Conservation (phyloP, 2,888 invertebrate genomes). For the Eupeodes luniger region DNA sequence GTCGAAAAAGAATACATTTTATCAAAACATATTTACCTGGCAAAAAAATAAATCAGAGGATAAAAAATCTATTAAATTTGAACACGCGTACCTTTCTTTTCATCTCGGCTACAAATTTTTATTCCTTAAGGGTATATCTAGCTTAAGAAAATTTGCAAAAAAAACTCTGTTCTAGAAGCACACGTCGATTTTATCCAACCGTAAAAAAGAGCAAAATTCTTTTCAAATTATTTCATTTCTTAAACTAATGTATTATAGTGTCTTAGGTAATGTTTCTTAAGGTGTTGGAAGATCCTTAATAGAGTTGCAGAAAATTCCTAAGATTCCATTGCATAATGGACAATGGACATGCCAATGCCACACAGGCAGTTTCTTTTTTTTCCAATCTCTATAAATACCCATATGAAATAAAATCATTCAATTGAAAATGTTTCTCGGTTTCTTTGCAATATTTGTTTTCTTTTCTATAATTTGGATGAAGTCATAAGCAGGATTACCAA, state of each 20-base stretch:
- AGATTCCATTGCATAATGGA: conserved; percentile 67
- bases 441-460: conserved; percentile 47
- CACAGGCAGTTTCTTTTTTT: conserved; percentile 33
- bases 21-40: conserved; percentile 14
- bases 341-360: conserved; percentile 30
- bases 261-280: conserved; percentile 13
- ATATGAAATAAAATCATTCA: not conserved
- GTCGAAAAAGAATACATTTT: not conserved
- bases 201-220: conserved; percentile 27
- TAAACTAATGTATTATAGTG: not conserved
- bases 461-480: conserved; percentile 48
- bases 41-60: not conserved
- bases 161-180: not conserved
- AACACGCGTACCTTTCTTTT: conserved; percentile 7
- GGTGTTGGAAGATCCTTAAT: conserved; percentile 24
- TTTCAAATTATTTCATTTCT: not conserved
- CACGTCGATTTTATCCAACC: conserved; percentile 1
- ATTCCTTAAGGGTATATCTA: not conserved
- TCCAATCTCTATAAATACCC: not conserved
- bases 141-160: conserved; percentile 22
- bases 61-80: conserved; percentile 4
- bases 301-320: conserved; percentile 33
- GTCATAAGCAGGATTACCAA: conserved; percentile 61
- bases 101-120: not conserved
- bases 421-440: not conserved